Evolutionary conservation across 2,888 invertebrate genomes (phyloP).

Genomic region (Suillia variegata): DNA sequence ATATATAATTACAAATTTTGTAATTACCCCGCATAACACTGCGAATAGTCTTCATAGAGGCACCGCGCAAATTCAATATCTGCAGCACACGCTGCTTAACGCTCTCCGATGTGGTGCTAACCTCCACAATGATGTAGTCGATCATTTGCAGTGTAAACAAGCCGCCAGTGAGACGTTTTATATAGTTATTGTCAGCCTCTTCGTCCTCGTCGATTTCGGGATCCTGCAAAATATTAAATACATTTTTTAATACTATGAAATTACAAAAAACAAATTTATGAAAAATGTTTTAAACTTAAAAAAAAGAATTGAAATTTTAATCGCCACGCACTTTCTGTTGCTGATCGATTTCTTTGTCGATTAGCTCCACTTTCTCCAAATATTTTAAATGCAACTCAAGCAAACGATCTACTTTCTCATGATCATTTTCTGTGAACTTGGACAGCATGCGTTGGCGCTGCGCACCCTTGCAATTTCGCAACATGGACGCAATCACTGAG

Average conservation of each 20-base stretch:
- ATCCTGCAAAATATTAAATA: slow-evolving; percentile 42
- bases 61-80: slow-evolving; percentile 86
- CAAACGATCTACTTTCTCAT: slow-evolving; percentile 95
- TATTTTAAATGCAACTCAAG: slow-evolving; percentile 97
- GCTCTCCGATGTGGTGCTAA: slow-evolving; percentile 69
- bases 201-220: slow-evolving; percentile 68
- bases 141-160: slow-evolving; percentile 95
- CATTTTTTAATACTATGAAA: too few species aligned
- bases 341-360: slow-evolving; percentile 77
- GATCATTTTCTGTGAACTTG: slow-evolving; percentile 97
- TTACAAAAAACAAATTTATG: background rate
- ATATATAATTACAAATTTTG: slow-evolving; percentile 1
- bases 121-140: slow-evolving; percentile 86
- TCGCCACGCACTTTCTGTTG: slow-evolving; percentile 58
- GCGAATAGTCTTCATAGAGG: slow-evolving; percentile 89
- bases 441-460: slow-evolving; percentile 88
- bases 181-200: slow-evolving; percentile 84
- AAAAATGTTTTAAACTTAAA: background rate
- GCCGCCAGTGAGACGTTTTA: slow-evolving; percentile 89
- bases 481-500: slow-evolving; percentile 90
- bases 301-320: background rate
- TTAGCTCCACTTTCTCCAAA: slow-evolving; percentile 85
- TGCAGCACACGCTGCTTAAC: slow-evolving; percentile 87
- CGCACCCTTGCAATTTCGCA: slow-evolving; percentile 88
- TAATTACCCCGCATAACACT: slow-evolving; percentile 86